A percentile compares a stretch with the other conserved stretches of the same genome.
phyloP scores from a whole-genome alignment of 2,113 vertebrate genomes.

The Elephantulus edwardii region DNA sequence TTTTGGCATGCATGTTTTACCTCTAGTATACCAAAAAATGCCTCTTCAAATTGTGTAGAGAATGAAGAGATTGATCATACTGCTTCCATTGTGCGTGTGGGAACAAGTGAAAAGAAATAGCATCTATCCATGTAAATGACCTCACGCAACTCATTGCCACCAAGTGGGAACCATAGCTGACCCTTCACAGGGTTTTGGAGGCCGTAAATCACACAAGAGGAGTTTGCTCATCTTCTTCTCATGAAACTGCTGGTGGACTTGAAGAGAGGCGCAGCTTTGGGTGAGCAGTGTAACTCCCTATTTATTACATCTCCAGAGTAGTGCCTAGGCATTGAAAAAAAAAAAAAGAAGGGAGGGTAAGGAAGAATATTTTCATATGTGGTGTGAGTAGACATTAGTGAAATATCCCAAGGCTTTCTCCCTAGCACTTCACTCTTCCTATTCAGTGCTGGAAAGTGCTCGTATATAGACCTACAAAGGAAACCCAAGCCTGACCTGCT shows the following conservation, averaged over 20 bases:
- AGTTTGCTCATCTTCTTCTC: too few relatives aligned
- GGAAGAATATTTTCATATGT: conserved; percentile 42
- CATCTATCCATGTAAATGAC: conserved; percentile 1
- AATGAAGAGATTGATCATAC: conserved; percentile 60
- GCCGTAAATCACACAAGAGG: too few relatives aligned
- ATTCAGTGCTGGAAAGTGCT: neutral
- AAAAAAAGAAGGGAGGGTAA: neutral
- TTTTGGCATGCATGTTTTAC: neutral
- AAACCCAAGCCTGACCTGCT: conserved; percentile 72
- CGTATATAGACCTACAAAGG: conserved; percentile 51
- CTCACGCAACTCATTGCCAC: too few relatives aligned
- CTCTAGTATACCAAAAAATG: neutral
- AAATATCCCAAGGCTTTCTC: conserved; percentile 54
- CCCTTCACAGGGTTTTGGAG: too few relatives aligned
- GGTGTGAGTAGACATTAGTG: conserved; percentile 52
- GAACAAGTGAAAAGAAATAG: conserved; percentile 72
- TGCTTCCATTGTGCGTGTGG: conserved; percentile 52
- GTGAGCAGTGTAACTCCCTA: too few relatives aligned
- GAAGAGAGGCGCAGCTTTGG: too few relatives aligned
- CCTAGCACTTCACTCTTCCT: conserved; percentile 35
- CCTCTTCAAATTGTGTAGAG: neutral
- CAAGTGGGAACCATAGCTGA: too few relatives aligned
- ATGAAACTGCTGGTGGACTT: too few relatives aligned
- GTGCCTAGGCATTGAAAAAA: conserved; percentile 60
- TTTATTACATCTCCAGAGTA: too few relatives aligned